Evolutionary conservation across 2,113 vertebrate genomes (phyloP), one percentile per base, ranked within the genome.

Genomic region (Pangasianodon gigas): DNA sequence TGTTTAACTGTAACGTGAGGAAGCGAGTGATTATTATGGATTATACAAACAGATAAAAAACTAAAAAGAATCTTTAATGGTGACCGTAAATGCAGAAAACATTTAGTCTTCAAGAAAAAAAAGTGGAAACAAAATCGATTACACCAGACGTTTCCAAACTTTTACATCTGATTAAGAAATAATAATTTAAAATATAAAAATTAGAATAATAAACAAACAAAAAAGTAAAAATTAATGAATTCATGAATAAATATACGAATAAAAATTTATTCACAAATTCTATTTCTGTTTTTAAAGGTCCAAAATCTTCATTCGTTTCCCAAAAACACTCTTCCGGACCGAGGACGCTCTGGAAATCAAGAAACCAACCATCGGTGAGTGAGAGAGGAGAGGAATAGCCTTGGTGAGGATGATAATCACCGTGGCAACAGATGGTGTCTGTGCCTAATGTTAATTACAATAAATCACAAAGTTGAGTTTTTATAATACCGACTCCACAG

Each of bases 271-370:
- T 19, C 11, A 29, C n/a, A 13, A 19, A 13, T 19, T 65, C 32
- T 44, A 11, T 81, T 46, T 90, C 16, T 84, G 1, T 69, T 62
- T 84, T 26, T 46, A 16, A 93, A 99, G 98, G 95, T 98, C 98
- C 80, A 99, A 99, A 95, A 99, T 99, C 94, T 99, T 99, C 94
- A 99, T 99, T 92, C 98, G 97, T 58, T 98, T 98, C 90, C 98
- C 98, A n/a, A 99, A 98, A 96, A 99, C 98, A 7, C 96, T 99
- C 56, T 99, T 99, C 95, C 96, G 95, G 54, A 99, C 98, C 6
- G 98, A 99, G 92, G 98, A 99, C 85, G 97, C 97, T 74, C 95
- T 99, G n/a, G 97, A 99, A 94, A 94, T 96, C 60, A 97, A 97
- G 93, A 98, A 97, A 92, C 98, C 98, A 91, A 96, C 96, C 74